Evolutionary conservation across 2,113 vertebrate species (phyloP), one percentile per base, ranked within the genome.

Genomic region (Syrrhaptes paradoxus): DNA sequence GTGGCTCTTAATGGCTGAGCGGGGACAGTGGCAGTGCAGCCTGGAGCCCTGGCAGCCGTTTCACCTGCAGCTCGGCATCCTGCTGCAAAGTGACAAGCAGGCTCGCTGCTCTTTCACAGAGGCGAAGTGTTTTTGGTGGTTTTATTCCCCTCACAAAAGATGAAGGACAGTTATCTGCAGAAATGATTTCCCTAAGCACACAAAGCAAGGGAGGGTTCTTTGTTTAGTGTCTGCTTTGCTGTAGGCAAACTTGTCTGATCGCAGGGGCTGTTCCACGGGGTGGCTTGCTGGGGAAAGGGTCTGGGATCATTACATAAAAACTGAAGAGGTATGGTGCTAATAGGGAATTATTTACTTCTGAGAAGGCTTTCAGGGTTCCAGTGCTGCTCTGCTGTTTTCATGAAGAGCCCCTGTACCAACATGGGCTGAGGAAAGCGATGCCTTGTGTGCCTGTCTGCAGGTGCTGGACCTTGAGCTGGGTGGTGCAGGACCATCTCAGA

Each of bases 1-100:
- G 2, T 24, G 80, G 31, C 70, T 62, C 57, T 34, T 12, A 59
- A 13, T 0, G 0, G 4, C 14, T 16, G 13, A 36, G 41, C 1
- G 1, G 29, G 7, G 46, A 3, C 18, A 4, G 49, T 52, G 54
- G 6, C 24, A 57, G 10, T 19, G 45, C 49, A 88, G 49, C 58
- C 58, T 32, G 62, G 16, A 78, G 85, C n/a, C 62, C 36, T 76
- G 75, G 79, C 76, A 86, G 65, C 31, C 11, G 3, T 63, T 63
- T 55, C 26, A 15, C 34, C 11, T 77, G 32, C 52, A 66, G 82
- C 26, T 54, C 41, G 34, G 36, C 51, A 41, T 79, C 58, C 41
- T 48, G 8, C 54, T 66, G 51, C 46, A 38, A 61, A 65, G 70
- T 49, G 20, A 12, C 66, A 38, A 15, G 32, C 2, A 2, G 18